phyloP scores from a whole-genome alignment of 2,888 invertebrate genomes.

The Hololepta plana region DNA sequence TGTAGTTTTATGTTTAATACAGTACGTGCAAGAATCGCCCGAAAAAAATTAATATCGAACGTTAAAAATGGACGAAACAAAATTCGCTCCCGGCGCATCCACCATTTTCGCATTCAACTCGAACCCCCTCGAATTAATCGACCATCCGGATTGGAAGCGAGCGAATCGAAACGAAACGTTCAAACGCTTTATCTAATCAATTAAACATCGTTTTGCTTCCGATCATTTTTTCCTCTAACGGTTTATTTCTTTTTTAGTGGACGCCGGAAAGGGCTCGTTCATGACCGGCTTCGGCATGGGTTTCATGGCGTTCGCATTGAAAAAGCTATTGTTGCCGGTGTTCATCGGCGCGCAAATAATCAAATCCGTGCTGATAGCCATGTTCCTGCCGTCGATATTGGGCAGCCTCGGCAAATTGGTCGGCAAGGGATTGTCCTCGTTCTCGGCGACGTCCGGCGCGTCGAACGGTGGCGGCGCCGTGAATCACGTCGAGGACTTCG shows the following conservation, averaged over 20 bases:
- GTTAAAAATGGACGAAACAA: no score
- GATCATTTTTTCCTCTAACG: no score
- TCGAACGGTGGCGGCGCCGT: slow-evolving; percentile 19
- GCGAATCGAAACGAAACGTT: no score
- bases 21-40: no score
- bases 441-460: slow-evolving; percentile 36
- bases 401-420: slow-evolving; percentile 70
- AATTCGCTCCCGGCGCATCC: no score
- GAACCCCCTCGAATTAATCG: no score
- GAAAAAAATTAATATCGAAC: no score
- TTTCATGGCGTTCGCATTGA: slow-evolving; percentile 59
- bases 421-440: slow-evolving; percentile 53
- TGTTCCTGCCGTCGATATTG: slow-evolving; percentile 69
- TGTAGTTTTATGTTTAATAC: no score
- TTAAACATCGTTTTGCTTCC: no score
- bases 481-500: slow-evolving; percentile 41
- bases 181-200: no score
- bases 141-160: no score
- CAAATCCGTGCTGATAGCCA: slow-evolving; percentile 64
- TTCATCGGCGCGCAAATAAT: slow-evolving; percentile 67
- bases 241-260: slow-evolving; percentile 9
- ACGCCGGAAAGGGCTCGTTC: slow-evolving; percentile 38
- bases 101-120: no score
- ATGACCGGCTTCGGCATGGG: slow-evolving; percentile 45
- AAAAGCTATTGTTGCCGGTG: slow-evolving; percentile 66